A percentile compares a stretch with the other conserved stretches of the same genome.
Evolutionary conservation across 1,140 invertebrate genomes (phyloP).

Genomic region (Adoxophyes honmai): DNA sequence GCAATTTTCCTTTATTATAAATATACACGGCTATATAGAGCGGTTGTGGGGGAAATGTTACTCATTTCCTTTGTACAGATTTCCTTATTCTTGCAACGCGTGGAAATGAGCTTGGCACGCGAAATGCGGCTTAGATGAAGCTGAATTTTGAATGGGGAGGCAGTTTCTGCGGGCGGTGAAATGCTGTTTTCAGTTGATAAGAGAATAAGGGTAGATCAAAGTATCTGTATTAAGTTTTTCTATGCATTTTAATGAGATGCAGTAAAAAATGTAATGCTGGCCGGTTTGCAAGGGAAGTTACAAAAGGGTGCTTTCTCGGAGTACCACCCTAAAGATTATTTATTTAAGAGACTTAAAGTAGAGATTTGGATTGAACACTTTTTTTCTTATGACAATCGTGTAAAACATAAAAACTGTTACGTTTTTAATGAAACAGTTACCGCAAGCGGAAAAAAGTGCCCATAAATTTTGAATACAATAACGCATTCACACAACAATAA

Average conservation of each 20-base stretch:
- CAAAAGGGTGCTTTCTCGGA: background rate
- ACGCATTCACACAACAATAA: conserved; percentile 7
- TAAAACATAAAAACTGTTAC: conserved; percentile 1
- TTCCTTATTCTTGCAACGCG: background rate
- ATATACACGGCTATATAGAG: conserved; percentile 42
- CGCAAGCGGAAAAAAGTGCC: background rate
- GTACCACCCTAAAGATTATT: no score
- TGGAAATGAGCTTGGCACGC: background rate
- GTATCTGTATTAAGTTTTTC: conserved; percentile 6
- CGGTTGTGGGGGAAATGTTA: conserved; percentile 41
- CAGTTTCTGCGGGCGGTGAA: background rate
- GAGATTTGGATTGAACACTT: no score
- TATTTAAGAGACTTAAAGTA: no score
- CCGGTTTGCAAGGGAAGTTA: background rate
- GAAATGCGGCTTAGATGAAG: background rate
- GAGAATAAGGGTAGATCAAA: conserved; percentile 6
- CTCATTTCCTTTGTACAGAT: background rate
- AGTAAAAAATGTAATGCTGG: conserved; percentile 1
- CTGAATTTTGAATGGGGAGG: background rate
- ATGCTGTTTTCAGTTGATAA: background rate
- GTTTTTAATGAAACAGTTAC: conserved; percentile 5
- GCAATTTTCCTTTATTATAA: conserved; percentile 66
- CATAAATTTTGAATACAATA: conserved; percentile 12
- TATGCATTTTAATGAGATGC: conserved; percentile 12
- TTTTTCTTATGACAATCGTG: background rate